Evolutionary conservation across 2,113 vertebrate species (phyloP), one percentile per base, ranked within the genome.

Genomic region (Dipodomys spectabilis): DNA sequence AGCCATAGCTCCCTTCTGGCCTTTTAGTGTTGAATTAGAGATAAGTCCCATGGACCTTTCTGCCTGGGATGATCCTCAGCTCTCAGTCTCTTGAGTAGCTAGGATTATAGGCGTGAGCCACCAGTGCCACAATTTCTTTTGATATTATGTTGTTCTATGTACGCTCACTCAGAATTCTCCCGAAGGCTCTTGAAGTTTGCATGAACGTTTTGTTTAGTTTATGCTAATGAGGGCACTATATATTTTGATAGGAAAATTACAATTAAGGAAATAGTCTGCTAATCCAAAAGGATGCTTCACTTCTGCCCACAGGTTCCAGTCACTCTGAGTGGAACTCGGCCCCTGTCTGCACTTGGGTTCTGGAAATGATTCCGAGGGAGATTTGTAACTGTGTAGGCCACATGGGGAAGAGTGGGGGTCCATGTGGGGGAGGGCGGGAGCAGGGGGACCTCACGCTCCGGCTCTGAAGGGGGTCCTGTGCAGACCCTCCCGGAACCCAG

Each of bases 151-250:
- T 84, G n/a, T 87, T 80, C 71, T 4, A 57, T 30, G 6, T 10
- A 82, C 1, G 39, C 16, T 90, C 53, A 64, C 3, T 93, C 23
- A 62, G 94, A 84, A 74, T 91, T 15, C 3, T 62, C 80, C 73
- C 44, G 7, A 69, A 93, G 71, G 32, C 22, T n/a, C 83, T 78
- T 82, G 28, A 35, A 83, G 57, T 96, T 87, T 90, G 7, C 7
- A 67, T 81, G 74, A 81, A 60, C 18, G 73, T 75, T 91, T 82
- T 80, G n/a, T 35, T 18, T 57, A 83, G n/a, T 53, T 91, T 90
- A 49, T 90, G 22, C 15, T 91, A 88, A 90, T 57, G 0, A 82
- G 68, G 4, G 79, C 44, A 82, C 39, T 39, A 39, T 39, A 39
- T 39, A 39, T 39, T 39, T 39, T 39, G 39, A 82, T 49, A 45